phyloP scores from a whole-genome alignment of 2,113 vertebrate species.

The Aplodontia rufa region DNA sequence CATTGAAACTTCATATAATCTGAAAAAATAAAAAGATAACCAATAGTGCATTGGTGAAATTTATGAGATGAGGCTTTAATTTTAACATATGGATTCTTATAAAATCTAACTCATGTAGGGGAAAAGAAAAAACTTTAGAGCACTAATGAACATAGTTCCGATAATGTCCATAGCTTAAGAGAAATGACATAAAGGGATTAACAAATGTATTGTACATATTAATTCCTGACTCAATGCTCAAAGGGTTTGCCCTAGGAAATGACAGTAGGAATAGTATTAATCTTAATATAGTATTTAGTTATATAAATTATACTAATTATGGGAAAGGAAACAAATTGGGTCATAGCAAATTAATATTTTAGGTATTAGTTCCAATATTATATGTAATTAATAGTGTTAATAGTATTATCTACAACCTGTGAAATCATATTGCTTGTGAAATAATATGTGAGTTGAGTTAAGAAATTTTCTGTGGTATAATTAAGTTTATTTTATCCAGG shows the following conservation, averaged over 20 bases:
- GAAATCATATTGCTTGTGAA: neutral
- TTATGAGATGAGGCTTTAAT: slow-evolving; percentile 10
- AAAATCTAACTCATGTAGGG: neutral
- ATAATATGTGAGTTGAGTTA: neutral
- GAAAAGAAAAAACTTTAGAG: neutral
- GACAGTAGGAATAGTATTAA: neutral
- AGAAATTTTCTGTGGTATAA: neutral
- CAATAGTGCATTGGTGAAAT: neutral
- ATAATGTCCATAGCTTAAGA: neutral
- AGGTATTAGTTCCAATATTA: neutral
- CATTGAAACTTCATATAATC: neutral
- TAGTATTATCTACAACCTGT: neutral
- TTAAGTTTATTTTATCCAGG: neutral
- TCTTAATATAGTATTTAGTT: neutral
- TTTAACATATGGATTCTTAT: neutral
- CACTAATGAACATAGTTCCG: neutral
- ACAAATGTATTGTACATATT: neutral
- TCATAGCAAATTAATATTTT: neutral
- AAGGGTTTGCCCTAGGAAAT: neutral
- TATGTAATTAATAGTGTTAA: neutral
- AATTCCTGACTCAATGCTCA: neutral
- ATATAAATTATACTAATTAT: neutral
- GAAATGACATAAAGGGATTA: neutral
- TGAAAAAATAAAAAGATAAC: neutral
- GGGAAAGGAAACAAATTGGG: neutral